A percentile compares a stretch with the other conserved stretches of the same genome.
These are phyloP conservation scores for Chelidonichthys spinosus DNA, from an alignment of 2,797 vertebrate genomes.

Conservation along the genomic window DNA sequence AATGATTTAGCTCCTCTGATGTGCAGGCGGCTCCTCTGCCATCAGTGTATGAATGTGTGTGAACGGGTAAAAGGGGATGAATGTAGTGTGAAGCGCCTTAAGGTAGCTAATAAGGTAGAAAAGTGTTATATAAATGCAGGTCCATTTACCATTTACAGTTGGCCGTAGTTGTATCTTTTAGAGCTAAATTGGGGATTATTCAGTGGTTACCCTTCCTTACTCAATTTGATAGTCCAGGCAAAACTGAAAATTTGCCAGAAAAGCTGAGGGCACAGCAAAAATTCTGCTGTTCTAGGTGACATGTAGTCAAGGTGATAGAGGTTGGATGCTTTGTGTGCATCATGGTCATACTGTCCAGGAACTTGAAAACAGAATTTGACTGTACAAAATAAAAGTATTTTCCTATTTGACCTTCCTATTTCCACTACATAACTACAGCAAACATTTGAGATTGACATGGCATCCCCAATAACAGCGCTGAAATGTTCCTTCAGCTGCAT, in stretches of 20 bases:
- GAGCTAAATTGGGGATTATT: conserved; percentile 17
- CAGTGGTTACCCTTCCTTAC: conserved; percentile 2
- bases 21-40: too few relatives aligned
- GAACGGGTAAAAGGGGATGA: too few relatives aligned
- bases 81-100: too few relatives aligned
- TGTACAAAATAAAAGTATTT: conserved; percentile 18
- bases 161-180: conserved; percentile 13
- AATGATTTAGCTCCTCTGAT: too few relatives aligned
- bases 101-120: too few relatives aligned
- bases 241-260: not conserved
- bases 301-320: not conserved
- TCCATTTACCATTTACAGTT: not conserved
- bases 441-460: conserved; percentile 48
- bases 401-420: conserved; percentile 14
- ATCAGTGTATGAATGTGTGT: too few relatives aligned
- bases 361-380: conserved; percentile 23
- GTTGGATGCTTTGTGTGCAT: not conserved
- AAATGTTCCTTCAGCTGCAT: conserved; percentile 41
- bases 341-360: not conserved
- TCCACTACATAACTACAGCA: not conserved
- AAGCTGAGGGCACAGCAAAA: not conserved
- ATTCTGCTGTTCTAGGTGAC: not conserved
- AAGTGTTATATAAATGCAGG: not conserved
- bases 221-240: not conserved
- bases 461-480: conserved; percentile 30